phyloP scores from a whole-genome alignment of 2,888 invertebrate species.

The Salticus scenicus region DNA sequence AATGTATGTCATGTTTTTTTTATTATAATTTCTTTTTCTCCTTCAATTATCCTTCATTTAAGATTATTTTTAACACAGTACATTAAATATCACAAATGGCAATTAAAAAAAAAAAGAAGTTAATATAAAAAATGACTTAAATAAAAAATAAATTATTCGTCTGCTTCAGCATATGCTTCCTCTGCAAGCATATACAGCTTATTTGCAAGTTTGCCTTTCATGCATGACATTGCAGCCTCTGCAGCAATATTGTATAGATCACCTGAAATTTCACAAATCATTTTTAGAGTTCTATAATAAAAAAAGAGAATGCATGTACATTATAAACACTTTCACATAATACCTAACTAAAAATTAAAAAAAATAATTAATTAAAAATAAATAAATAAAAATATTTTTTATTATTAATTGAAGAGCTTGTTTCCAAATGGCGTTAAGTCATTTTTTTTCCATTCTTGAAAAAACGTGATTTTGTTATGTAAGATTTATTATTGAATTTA shows the following conservation, averaged over 20 bases:
- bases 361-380: too few relatives aligned
- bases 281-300: neutral
- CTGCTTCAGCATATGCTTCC: slow-evolving; percentile 76
- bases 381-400: too few relatives aligned
- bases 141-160: slow-evolving; percentile 28
- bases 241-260: slow-evolving; percentile 79
- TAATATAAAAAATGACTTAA: neutral
- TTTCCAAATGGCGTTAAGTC: too few relatives aligned
- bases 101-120: neutral
- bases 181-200: slow-evolving; percentile 78
- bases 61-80: too few relatives aligned
- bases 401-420: too few relatives aligned
- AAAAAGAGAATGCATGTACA: slow-evolving; percentile 8
- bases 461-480: too few relatives aligned
- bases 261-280: slow-evolving; percentile 25
- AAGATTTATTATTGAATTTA: too few relatives aligned
- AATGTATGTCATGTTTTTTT: too few relatives aligned
- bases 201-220: slow-evolving; percentile 79
- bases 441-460: too few relatives aligned
- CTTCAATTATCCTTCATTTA: too few relatives aligned
- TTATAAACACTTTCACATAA: slow-evolving; percentile 6
- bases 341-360: slow-evolving; percentile 4
- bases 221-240: slow-evolving; percentile 78
- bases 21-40: too few relatives aligned
- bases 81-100: neutral